phyloP scores from a whole-genome alignment of 1,140 invertebrate species.

The Lasioglossum baleicum region DNA sequence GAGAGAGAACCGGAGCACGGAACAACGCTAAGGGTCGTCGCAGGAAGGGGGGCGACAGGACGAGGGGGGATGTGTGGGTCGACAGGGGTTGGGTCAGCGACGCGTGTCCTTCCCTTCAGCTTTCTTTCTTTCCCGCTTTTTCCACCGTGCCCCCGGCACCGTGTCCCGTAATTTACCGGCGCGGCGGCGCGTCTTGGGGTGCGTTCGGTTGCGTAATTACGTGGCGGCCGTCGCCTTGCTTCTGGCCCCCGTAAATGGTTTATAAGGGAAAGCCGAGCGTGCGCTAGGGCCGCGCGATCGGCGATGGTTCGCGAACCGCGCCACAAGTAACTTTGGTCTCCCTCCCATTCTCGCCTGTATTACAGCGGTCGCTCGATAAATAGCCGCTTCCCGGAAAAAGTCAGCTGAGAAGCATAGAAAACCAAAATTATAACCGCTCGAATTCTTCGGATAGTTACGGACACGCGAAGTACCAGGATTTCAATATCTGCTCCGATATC shows the following conservation, averaged over 20 bases:
- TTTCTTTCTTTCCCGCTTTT: slow-evolving; percentile 41
- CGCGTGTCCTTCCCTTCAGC: slow-evolving; percentile 39
- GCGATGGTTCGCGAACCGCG: too few relatives aligned
- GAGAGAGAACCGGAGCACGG: background rate
- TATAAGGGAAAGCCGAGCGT: slow-evolving; percentile 28
- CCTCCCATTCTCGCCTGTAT: too few relatives aligned
- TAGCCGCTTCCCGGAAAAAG: too few relatives aligned
- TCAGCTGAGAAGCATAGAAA: too few relatives aligned
- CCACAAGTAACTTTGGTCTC: too few relatives aligned
- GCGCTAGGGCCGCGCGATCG: background rate
- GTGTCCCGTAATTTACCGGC: slow-evolving; percentile 38
- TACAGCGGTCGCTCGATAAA: too few relatives aligned
- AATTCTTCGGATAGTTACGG: too few relatives aligned
- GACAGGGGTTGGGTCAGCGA: slow-evolving; percentile 24
- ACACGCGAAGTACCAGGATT: too few relatives aligned
- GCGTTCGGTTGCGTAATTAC: slow-evolving; percentile 52
- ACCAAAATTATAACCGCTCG: too few relatives aligned
- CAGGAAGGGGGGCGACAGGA: background rate
- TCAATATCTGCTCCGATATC: too few relatives aligned
- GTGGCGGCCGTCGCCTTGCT: slow-evolving; percentile 11
- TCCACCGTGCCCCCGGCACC: slow-evolving; percentile 7
- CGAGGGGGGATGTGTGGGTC: background rate
- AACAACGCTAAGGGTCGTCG: background rate
- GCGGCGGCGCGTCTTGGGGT: slow-evolving; percentile 43
- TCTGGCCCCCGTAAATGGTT: slow-evolving; percentile 32